Percentiles rank a stretch among this genome's conserved stretches.
Conservation (phyloP, 2,113 vertebrate species). For the Aix galericulata region DNA sequence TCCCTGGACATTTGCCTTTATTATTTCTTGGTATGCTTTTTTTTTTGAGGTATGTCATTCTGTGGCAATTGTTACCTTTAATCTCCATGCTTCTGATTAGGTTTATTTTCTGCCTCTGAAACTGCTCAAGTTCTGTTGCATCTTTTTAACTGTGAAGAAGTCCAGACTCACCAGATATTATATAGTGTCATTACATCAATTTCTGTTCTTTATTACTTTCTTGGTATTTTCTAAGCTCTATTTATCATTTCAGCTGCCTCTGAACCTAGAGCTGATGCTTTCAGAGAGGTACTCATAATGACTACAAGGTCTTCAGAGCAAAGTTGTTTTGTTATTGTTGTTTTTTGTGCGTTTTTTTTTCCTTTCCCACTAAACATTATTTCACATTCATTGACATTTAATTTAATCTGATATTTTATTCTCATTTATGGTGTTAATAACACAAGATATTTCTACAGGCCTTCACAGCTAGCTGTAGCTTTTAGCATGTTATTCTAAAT, state of each 20-base stretch:
- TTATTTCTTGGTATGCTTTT: not conserved
- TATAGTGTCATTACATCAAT: not conserved
- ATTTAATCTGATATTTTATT: slow-evolving; percentile 29
- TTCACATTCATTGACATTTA: slow-evolving; percentile 30
- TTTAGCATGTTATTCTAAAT: slow-evolving; percentile 3
- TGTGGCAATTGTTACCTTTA: not conserved
- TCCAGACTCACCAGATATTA: not conserved
- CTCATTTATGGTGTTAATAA: slow-evolving; percentile 10
- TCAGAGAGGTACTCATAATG: slow-evolving; percentile 29
- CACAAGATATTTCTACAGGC: slow-evolving; percentile 5
- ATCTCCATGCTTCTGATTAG: not conserved
- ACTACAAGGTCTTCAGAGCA: not conserved
- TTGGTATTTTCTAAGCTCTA: slow-evolving; percentile 34
- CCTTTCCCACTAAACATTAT: slow-evolving; percentile 5
- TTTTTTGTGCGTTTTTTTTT: too few relatives aligned
- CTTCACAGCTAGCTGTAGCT: not conserved
- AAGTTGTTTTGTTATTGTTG: too few relatives aligned
- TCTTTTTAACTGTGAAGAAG: not conserved
- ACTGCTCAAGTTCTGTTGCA: not conserved
- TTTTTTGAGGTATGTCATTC: not conserved
- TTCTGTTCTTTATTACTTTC: slow-evolving; percentile 17
- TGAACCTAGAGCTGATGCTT: slow-evolving; percentile 28
- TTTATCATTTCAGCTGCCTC: slow-evolving; percentile 25
- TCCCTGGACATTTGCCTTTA: not conserved
- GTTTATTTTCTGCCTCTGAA: not conserved